Evolutionary conservation across 2,888 invertebrate genomes (phyloP).

Genomic region (Crossocerus cetratus): DNA sequence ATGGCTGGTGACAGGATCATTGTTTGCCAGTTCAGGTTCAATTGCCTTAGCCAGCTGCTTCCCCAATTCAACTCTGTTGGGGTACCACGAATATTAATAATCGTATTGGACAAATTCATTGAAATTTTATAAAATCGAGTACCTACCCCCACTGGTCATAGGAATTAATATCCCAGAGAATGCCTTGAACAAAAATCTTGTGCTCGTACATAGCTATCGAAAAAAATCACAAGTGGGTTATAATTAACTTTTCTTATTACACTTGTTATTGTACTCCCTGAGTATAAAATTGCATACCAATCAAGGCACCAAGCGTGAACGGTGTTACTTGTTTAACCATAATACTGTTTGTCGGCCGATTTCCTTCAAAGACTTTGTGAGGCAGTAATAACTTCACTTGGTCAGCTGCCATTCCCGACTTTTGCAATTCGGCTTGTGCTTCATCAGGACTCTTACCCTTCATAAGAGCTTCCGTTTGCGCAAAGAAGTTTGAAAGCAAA

Average conservation of each 20-base stretch:
- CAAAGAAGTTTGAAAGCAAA: slow-evolving; percentile 96
- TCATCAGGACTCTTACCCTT: slow-evolving; percentile 83
- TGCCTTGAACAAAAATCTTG: slow-evolving; percentile 98
- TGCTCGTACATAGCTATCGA: slow-evolving; percentile 96
- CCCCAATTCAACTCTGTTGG: slow-evolving; percentile 92
- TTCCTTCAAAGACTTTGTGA: slow-evolving; percentile 98
- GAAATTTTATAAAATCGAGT: not conserved
- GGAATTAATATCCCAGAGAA: slow-evolving; percentile 99
- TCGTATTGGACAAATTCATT: too few relatives aligned
- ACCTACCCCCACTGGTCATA: slow-evolving; percentile 99
- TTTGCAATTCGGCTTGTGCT: slow-evolving; percentile 89
- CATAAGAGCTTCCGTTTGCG: slow-evolving; percentile 99
- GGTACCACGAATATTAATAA: slow-evolving; percentile 6
- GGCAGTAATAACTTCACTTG: slow-evolving; percentile 90
- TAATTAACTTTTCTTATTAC: not conserved
- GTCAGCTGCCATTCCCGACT: slow-evolving; percentile 86
- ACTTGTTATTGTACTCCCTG: not conserved
- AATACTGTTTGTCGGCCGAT: slow-evolving; percentile 98
- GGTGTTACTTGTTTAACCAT: slow-evolving; percentile 94
- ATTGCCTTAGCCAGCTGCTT: slow-evolving; percentile 99
- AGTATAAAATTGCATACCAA: slow-evolving; percentile 81
- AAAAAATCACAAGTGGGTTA: slow-evolving; percentile 7
- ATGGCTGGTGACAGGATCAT: slow-evolving; percentile 85
- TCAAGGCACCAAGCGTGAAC: slow-evolving; percentile 93
- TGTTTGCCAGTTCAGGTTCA: slow-evolving; percentile 91